A percentile compares a stretch with the other conserved stretches of the same genome.
phyloP scores from a whole-genome alignment of 2,888 invertebrate genomes.

The Uloborus plumipes region DNA sequence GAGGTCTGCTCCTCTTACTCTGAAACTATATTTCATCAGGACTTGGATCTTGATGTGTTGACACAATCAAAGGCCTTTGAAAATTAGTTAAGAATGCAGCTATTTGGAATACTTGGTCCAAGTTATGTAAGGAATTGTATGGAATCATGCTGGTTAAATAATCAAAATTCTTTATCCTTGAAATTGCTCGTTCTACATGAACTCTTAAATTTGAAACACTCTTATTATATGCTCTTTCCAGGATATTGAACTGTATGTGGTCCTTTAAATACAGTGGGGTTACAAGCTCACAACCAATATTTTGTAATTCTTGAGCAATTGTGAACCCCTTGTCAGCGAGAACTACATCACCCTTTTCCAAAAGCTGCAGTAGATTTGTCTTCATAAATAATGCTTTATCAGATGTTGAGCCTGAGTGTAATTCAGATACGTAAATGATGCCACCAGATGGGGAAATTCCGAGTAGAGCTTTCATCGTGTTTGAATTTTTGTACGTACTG shows the following conservation, averaged over 20 bases:
- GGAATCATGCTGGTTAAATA: constrained; percentile 7
- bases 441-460: constrained; percentile 20
- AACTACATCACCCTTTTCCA: constrained; percentile 13
- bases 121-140: background rate
- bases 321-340: constrained; percentile 11
- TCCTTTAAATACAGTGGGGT: background rate
- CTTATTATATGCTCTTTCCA: background rate
- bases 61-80: background rate
- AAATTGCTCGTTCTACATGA: constrained; percentile 3
- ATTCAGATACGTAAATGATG: constrained; percentile 10
- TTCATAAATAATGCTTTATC: constrained; percentile 6
- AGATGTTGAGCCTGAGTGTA: constrained; percentile 10
- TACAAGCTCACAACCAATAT: background rate
- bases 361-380: background rate
- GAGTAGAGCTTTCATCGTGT: constrained; percentile 12
- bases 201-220: background rate
- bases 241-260: background rate
- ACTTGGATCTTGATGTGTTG: background rate
- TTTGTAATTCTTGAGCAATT: background rate
- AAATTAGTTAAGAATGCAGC: background rate
- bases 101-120: background rate
- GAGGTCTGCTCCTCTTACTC: no score
- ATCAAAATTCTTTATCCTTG: background rate
- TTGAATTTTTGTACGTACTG: constrained; percentile 3
- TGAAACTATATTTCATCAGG: no score